Conservation (phyloP, 2,797 vertebrate species). For the Vireo griseus region DNA sequence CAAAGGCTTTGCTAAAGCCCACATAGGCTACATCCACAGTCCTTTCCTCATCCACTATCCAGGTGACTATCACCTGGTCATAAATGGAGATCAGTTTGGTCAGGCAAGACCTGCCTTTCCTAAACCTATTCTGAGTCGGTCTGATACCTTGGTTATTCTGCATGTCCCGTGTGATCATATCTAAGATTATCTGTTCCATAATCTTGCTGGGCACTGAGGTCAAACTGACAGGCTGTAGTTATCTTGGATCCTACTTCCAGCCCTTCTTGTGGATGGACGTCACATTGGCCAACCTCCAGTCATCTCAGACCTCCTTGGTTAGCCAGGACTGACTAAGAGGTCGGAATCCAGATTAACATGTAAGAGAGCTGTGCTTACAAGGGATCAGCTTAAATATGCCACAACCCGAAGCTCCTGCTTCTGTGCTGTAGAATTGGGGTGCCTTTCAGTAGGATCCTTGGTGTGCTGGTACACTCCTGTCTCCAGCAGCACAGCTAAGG, state of each 20-base stretch:
- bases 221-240: background rate
- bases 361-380: background rate
- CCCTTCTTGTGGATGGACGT: background rate
- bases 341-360: background rate
- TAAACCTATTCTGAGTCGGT: background rate
- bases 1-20: background rate
- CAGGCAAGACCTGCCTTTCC: background rate
- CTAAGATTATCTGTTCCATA: background rate
- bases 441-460: background rate
- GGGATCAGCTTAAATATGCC: background rate
- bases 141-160: background rate
- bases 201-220: background rate
- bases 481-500: background rate
- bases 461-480: background rate
- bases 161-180: rapidly evolving
- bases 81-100: background rate
- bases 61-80: background rate
- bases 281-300: background rate
- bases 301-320: background rate
- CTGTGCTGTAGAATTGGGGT: rapidly evolving
- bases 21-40: too few species aligned
- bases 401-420: background rate
- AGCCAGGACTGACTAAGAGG: background rate
- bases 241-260: background rate
- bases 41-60: background rate